phyloP scores from a whole-genome alignment of 2,113 vertebrate genomes.

The Alectura lathami region DNA sequence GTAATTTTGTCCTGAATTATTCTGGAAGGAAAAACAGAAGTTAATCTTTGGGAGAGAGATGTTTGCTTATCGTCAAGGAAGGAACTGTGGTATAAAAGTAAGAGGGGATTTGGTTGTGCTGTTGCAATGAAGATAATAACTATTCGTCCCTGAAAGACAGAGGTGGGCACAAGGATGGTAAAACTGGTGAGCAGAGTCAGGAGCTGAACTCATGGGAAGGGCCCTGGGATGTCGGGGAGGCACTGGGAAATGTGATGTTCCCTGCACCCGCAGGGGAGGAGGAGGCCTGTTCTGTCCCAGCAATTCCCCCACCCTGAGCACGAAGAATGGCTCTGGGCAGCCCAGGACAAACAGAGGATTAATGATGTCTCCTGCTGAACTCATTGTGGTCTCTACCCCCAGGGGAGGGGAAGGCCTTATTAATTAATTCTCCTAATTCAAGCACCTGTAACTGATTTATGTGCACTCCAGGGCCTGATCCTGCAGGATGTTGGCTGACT shows the following conservation, averaged over 20 bases:
- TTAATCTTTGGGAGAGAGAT: not conserved
- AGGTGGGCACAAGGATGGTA: not conserved
- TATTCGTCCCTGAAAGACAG: conserved; percentile 5
- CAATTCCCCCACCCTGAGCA: conserved; percentile 4
- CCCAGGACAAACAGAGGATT: conserved; percentile 33
- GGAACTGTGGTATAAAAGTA: not conserved
- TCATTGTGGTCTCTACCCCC: conserved; percentile 34
- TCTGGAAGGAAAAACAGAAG: not conserved
- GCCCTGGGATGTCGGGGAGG: not conserved
- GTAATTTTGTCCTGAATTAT: not conserved
- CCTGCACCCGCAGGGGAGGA: not conserved
- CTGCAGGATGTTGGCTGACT: not conserved
- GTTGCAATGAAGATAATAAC: not conserved
- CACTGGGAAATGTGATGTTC: not conserved
- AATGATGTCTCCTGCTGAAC: not conserved
- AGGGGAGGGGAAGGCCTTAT: conserved; percentile 31
- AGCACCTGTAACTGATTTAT: conserved; percentile 59
- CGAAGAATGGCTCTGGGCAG: conserved; percentile 19
- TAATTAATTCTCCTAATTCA: conserved; percentile 49
- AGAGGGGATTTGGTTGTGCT: not conserved
- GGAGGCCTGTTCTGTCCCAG: not conserved
- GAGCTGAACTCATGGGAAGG: conserved; percentile 1
- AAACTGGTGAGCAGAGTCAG: not conserved
- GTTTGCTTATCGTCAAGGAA: conserved; percentile 7
- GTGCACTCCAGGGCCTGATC: not conserved